Evolutionary conservation across 2,113 vertebrate genomes (phyloP).

Genomic region (Odobenus rosmarus): DNA sequence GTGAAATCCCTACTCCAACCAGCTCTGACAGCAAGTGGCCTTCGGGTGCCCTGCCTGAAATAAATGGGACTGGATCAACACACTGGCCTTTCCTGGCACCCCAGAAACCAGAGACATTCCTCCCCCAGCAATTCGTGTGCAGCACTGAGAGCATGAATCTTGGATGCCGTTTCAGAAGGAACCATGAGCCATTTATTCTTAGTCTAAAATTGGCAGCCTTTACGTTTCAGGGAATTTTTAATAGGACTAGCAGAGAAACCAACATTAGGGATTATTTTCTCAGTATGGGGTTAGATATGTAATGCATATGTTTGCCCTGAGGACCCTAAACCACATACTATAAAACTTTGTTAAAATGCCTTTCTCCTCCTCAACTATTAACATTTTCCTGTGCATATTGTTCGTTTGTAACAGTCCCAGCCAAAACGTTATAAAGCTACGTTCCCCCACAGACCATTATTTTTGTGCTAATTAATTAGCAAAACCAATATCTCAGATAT

Average conservation of each 20-base stretch:
- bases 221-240: conserved; percentile 75
- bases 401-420: conserved; percentile 63
- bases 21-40: background rate
- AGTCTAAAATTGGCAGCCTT: conserved; percentile 77
- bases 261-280: conserved; percentile 79
- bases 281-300: conserved; percentile 82
- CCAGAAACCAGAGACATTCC: conserved; percentile 46
- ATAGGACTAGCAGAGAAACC: conserved; percentile 80
- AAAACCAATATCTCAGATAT: conserved; percentile 72
- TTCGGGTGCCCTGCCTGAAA: conserved; percentile 26
- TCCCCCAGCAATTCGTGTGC: background rate
- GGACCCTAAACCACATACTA: conserved; percentile 75
- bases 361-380: conserved; percentile 68
- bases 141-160: conserved; percentile 52
- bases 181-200: conserved; percentile 81
- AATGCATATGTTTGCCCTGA: conserved; percentile 82
- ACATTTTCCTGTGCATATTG: conserved; percentile 73
- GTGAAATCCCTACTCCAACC: background rate
- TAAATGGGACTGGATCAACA: background rate
- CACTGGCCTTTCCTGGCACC: background rate
- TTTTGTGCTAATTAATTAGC: conserved; percentile 80
- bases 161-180: conserved; percentile 77
- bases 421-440: conserved; percentile 75
- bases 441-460: conserved; percentile 74
- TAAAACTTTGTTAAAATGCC: conserved; percentile 80